phyloP scores from a whole-genome alignment of 2,888 invertebrate species.

The Drosophila pegasa region DNA sequence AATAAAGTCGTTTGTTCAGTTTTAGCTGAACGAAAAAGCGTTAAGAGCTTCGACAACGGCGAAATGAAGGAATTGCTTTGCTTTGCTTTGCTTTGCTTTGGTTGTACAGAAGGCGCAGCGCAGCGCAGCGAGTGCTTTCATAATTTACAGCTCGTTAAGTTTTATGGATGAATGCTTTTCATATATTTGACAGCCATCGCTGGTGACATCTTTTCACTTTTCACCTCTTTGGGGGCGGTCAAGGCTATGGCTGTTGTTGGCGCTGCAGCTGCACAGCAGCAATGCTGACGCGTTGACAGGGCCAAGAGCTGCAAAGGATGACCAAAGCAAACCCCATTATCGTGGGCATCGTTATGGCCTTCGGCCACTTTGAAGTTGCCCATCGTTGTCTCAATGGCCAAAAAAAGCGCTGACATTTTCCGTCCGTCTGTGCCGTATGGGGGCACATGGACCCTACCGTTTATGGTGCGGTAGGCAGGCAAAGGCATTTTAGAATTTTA shows the following conservation, averaged over 20 bases:
- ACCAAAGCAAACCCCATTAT: conserved; percentile 45
- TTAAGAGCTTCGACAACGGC: conserved; percentile 14
- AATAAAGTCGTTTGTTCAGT: conserved; percentile 30
- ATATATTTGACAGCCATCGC: conserved; percentile 54
- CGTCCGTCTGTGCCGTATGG: conserved; percentile 22
- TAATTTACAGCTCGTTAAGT: conserved; percentile 78
- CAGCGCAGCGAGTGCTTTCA: conserved; percentile 54
- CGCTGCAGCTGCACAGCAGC: conserved; percentile 53
- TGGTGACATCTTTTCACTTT: conserved; percentile 75
- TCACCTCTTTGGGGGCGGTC: conserved; percentile 63
- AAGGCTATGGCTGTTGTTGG: conserved; percentile 49
- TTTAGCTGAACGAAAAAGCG: conserved; percentile 9
- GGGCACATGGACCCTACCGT: conserved; percentile 38
- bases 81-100: conserved; percentile 31
- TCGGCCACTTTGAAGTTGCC: conserved; percentile 57
- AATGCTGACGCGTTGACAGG: conserved; percentile 37
- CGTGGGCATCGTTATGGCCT: conserved; percentile 57
- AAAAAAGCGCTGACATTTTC: conserved; percentile 60
- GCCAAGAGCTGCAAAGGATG: conserved; percentile 17
- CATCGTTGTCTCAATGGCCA: conserved; percentile 34
- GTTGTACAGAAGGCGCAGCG: conserved; percentile 17
- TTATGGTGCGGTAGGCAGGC: conserved; percentile 65
- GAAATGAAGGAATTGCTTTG: conserved; percentile 25
- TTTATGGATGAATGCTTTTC: conserved; percentile 68
- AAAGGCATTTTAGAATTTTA: conserved; percentile 80